phyloP scores from a whole-genome alignment of 2,888 invertebrate genomes.

The Patella pellucida region DNA sequence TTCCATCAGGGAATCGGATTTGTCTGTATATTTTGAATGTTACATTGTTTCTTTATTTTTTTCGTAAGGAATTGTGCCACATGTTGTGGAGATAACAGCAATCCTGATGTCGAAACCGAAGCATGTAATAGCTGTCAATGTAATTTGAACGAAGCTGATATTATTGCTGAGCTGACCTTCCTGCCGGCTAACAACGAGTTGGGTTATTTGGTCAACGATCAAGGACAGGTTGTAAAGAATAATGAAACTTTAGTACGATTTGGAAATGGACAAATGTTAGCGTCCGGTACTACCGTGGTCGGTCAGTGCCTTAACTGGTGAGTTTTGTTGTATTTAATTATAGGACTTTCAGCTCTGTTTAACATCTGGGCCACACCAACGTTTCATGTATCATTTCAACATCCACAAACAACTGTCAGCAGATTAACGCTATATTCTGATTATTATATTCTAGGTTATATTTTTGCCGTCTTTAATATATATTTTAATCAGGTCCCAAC shows the following conservation, averaged over 20 bases:
- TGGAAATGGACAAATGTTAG: background rate
- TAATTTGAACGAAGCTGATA: background rate
- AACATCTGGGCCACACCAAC: no score
- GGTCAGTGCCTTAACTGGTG: conserved; percentile 6
- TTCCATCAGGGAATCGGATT: no score
- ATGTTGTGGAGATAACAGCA: background rate
- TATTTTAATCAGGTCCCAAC: no score
- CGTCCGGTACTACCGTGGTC: background rate
- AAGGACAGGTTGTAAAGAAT: background rate
- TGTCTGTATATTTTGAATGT: no score
- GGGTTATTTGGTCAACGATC: background rate
- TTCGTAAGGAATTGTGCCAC: background rate
- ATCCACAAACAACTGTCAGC: no score
- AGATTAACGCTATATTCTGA: no score
- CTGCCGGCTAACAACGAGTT: background rate
- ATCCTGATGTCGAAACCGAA: background rate
- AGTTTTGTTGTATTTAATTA: background rate
- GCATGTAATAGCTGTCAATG: background rate
- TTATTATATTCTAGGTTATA: no score
- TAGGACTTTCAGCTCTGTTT: no score
- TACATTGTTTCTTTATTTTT: no score
- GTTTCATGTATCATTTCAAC: no score
- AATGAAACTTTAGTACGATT: background rate
- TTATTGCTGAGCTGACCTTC: conserved; percentile 1
- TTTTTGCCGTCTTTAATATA: no score